Evolutionary conservation across 2,797 vertebrate genomes (phyloP).

Genomic region (Muscicapa striata): DNA sequence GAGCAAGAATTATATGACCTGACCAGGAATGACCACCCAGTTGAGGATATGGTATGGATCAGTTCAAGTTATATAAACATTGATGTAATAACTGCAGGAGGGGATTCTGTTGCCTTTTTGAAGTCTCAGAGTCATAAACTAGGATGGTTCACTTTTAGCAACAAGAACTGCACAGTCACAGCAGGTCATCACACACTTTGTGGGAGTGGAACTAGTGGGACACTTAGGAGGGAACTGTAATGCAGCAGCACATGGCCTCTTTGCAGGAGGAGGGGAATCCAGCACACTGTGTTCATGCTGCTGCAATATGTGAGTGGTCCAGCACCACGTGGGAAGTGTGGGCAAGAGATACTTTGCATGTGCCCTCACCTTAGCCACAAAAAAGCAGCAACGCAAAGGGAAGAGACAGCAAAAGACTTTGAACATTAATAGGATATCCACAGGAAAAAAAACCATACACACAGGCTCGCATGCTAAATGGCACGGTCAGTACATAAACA

Average conservation of each 20-base stretch:
- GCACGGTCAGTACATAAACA: not conserved
- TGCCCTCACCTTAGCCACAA: not conserved
- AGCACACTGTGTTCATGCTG: not conserved
- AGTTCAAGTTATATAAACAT: not conserved
- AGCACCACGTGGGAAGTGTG: not conserved
- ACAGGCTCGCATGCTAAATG: not conserved
- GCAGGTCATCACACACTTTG: not conserved
- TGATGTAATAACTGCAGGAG: not conserved
- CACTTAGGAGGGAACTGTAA: not conserved
- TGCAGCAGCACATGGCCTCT: not conserved
- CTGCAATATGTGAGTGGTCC: not conserved
- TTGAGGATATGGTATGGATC: not conserved
- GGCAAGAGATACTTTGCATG: not conserved
- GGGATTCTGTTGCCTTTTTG: not conserved
- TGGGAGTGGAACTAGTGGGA: not conserved
- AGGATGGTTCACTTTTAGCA: not conserved
- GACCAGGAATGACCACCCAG: not conserved
- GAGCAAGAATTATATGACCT: not conserved
- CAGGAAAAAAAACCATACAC: not conserved
- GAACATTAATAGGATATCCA: not conserved
- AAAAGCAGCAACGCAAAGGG: not conserved
- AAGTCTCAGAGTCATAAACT: not conserved
- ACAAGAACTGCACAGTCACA: not conserved
- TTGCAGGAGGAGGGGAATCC: not conserved
- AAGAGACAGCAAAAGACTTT: not conserved